phyloP scores from a whole-genome alignment of 2,797 vertebrate species.

The Telmatherina bonti region DNA sequence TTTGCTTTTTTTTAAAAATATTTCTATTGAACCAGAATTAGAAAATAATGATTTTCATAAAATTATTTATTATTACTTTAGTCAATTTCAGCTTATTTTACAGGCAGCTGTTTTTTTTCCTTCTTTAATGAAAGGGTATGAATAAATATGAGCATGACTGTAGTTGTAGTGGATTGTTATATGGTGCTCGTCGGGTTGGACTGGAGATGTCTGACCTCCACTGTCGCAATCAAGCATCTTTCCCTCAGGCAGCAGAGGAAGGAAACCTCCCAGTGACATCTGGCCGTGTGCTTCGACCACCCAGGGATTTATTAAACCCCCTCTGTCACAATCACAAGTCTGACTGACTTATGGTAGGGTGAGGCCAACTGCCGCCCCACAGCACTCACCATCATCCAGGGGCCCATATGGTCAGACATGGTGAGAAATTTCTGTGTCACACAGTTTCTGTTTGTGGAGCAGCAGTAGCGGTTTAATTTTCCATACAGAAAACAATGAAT shows the following conservation, averaged over 20 bases:
- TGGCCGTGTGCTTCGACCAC: conserved; percentile 78
- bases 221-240: conserved; percentile 83
- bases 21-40: too few species aligned
- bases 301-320: conserved; percentile 78
- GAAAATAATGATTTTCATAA: too few species aligned
- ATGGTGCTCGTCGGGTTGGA: conserved; percentile 57
- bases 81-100: too few species aligned
- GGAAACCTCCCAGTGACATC: conserved; percentile 82
- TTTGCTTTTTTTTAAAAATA: too few species aligned
- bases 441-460: conserved; percentile 5
- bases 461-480: conserved; percentile 20
- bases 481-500: conserved; percentile 9
- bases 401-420: conserved; percentile 42
- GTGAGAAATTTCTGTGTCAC: conserved; percentile 20
- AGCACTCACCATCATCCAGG: conserved; percentile 54
- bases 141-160: too few species aligned
- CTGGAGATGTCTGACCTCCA: conserved; percentile 73
- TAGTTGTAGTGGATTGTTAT: conserved; percentile 46
- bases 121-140: too few species aligned
- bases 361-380: conserved; percentile 78
- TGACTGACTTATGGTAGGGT: conserved; percentile 67
- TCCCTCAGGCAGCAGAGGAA: conserved; percentile 82
- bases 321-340: conserved; percentile 85
- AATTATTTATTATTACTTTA: too few species aligned
- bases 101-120: too few species aligned